phyloP scores from a whole-genome alignment of 2,113 vertebrate genomes.

The Lucifuga dentata region DNA sequence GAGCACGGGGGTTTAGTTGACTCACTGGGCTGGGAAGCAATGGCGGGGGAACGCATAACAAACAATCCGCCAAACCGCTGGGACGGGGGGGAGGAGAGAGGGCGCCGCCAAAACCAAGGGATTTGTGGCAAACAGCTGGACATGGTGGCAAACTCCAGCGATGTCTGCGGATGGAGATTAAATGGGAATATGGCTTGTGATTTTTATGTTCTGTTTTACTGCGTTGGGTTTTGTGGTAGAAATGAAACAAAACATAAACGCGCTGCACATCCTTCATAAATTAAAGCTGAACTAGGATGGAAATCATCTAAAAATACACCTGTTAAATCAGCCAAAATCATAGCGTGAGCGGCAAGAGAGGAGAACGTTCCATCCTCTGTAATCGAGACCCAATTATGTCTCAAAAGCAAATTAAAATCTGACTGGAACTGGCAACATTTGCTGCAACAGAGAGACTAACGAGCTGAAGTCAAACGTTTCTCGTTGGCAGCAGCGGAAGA shows the following conservation, averaged over 20 bases:
- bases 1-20: slow-evolving; percentile 49
- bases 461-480: slow-evolving; percentile 2
- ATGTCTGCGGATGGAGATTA: not conserved
- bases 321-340: slow-evolving; percentile 32
- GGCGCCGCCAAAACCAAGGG: slow-evolving; percentile 23
- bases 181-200: not conserved
- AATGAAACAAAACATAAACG: not conserved
- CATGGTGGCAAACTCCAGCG: slow-evolving; percentile 1
- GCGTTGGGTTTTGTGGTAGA: not conserved
- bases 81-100: not conserved
- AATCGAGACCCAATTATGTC: slow-evolving; percentile 52
- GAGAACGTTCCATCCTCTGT: slow-evolving; percentile 13
- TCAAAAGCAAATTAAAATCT: slow-evolving; percentile 41
- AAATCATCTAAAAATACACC: slow-evolving; percentile 11
- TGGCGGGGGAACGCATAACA: slow-evolving; percentile 55
- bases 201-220: not conserved
- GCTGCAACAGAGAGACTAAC: slow-evolving; percentile 3
- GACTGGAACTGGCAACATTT: slow-evolving; percentile 13
- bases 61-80: slow-evolving; percentile 46
- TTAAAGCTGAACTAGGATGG: slow-evolving; percentile 11
- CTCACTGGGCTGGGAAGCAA: slow-evolving; percentile 34
- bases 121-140: slow-evolving; percentile 50
- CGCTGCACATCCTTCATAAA: slow-evolving; percentile 13
- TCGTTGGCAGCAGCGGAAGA: slow-evolving; percentile 8
- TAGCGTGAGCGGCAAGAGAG: slow-evolving; percentile 3